Evolutionary conservation across 2,888 invertebrate species (phyloP).

Genomic region (Cabera pusaria): DNA sequence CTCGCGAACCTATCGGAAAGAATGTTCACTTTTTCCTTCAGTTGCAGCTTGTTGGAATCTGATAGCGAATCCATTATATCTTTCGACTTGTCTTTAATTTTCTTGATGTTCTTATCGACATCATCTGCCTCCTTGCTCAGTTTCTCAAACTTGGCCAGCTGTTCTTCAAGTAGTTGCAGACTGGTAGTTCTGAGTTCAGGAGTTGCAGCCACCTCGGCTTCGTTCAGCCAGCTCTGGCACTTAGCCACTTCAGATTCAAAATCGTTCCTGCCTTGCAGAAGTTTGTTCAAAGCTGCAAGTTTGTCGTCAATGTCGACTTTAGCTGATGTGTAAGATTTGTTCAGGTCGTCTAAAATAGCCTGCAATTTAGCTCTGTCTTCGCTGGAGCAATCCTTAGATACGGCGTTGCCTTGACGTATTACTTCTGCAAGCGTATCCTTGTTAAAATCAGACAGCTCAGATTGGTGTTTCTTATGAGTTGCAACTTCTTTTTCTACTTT

Average conservation of each 20-base stretch:
- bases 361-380: conserved; percentile 86
- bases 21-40: conserved; percentile 91
- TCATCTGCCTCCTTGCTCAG: conserved; percentile 89
- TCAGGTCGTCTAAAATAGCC: conserved; percentile 86
- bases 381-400: conserved; percentile 92
- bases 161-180: conserved; percentile 93
- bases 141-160: conserved; percentile 92
- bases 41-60: conserved; percentile 92
- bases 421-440: conserved; percentile 90
- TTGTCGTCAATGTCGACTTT: conserved; percentile 89
- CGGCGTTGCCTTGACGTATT: conserved; percentile 88
- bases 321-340: conserved; percentile 87
- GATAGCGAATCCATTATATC: conserved; percentile 90
- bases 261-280: conserved; percentile 89
- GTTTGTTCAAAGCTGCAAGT: conserved; percentile 87
- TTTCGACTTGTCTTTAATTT: conserved; percentile 91
- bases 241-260: conserved; percentile 92
- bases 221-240: conserved; percentile 94
- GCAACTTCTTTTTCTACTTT: conserved; percentile 93
- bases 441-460: conserved; percentile 90
- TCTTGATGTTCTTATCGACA: conserved; percentile 88
- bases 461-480: conserved; percentile 89
- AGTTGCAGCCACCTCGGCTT: conserved; percentile 93
- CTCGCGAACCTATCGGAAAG: conserved; percentile 91
- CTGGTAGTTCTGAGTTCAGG: conserved; percentile 91